Evolutionary conservation across 2,797 vertebrate genomes (phyloP).

Genomic region (Podarcis siculus): DNA sequence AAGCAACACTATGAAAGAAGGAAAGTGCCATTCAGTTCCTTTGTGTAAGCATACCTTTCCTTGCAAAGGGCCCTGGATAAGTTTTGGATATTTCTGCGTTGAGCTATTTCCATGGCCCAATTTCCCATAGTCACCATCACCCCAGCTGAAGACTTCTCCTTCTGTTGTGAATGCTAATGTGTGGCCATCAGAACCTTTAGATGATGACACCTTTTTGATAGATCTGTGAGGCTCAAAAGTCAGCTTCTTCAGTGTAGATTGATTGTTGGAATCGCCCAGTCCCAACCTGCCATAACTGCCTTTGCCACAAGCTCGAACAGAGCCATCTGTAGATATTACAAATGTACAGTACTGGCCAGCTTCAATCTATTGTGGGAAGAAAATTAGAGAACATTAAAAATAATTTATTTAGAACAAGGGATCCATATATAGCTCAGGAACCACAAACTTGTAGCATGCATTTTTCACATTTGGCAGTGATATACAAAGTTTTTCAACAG

Average conservation of each 20-base stretch:
- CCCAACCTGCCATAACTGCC: constrained; percentile 85
- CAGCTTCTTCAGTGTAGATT: constrained; percentile 85
- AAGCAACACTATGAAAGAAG: background rate
- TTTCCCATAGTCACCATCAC: constrained; percentile 86
- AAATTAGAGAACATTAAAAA: constrained; percentile 34
- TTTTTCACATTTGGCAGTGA: background rate
- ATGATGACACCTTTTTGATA: constrained; percentile 86
- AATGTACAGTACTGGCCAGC: constrained; percentile 87
- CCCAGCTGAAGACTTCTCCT: constrained; percentile 88
- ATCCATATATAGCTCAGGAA: background rate
- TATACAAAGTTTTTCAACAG: background rate
- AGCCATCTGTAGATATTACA: constrained; percentile 85
- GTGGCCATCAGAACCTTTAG: constrained; percentile 86
- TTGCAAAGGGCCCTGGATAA: constrained; percentile 85
- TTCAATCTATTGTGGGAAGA: constrained; percentile 79
- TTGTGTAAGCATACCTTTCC: constrained; percentile 78
- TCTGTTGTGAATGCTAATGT: constrained; percentile 85
- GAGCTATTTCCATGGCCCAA: constrained; percentile 86
- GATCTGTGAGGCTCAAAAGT: constrained; percentile 87
- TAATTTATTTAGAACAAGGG: background rate
- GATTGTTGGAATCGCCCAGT: constrained; percentile 86
- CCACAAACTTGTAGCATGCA: too few species aligned
- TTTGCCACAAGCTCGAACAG: constrained; percentile 86
- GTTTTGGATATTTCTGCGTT: constrained; percentile 86
- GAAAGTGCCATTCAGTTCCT: background rate